Base-by-base conservation (phyloP, 2,888 invertebrate genomes). In the Aricia artaxerxes region DNA sequence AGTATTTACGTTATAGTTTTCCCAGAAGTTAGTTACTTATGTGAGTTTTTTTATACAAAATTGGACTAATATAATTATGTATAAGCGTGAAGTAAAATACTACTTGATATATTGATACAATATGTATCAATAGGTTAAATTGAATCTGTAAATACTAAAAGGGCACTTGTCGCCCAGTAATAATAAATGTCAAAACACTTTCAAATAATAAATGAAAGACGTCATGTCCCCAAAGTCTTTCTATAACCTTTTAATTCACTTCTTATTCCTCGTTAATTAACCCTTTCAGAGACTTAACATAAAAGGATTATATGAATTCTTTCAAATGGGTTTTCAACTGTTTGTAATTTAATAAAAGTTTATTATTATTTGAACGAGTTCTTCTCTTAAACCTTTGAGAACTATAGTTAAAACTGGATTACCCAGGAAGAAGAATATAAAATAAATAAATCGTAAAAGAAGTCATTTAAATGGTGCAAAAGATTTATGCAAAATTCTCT, bases 201-300 rank as follows among this genome's bases (percentile, higher is more conserved):
- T 11, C 13, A 11, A 73, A n/a, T 31, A 24, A n/a, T 73, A 24
- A 24, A 49, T 49, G 3, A 61, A 24, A 61, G 57, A 24, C 80
- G 83, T 78, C 85, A 64, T 87, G 84, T 92, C 92, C 87, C 85
- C 77, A 83, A 49, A 73, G 84, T 9, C 35, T 81, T 75, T 84
- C 81, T 89, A 84, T 80, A 78, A 84, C 83, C 84, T 87, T 91
- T 91, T 91, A 92, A 91, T 91, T 90, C 90, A 91, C 91, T 92
- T 90, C 90, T 90, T 88, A 86, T 89, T 88, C 88, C 90, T 90
- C 88, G 88, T 90, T 91, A 92, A 92, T 92, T 92, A 92, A 92
- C 92, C 92, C 92, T 90, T 90, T 90, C 89, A 85, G 79, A 87
- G 88, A 86, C 76, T 76, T 44, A 75, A 57, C 76, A 76, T 76